Percentiles rank a stretch among this genome's conserved stretches.
Conservation (phyloP, 1,140 invertebrate genomes). For the Harpegnathos saltator region DNA sequence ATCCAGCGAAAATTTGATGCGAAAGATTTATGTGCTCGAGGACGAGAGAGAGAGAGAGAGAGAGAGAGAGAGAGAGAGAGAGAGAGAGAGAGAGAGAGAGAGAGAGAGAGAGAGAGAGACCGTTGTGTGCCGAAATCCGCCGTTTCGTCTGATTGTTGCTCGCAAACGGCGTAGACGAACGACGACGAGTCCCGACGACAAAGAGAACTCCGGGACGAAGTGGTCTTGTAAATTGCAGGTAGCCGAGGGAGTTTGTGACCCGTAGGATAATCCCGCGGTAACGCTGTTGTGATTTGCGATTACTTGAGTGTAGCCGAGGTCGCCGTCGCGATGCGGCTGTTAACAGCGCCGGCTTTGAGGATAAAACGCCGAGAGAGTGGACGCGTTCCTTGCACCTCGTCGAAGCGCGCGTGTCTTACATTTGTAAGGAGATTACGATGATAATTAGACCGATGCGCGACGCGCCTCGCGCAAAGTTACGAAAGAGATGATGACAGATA, state of each 20-base stretch:
- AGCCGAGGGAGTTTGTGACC: slow-evolving; percentile 44
- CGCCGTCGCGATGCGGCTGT: neutral
- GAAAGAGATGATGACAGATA: too few relatives aligned
- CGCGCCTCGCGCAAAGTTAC: too few relatives aligned
- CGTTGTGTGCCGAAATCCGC: slow-evolving; percentile 5
- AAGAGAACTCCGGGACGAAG: slow-evolving; percentile 28
- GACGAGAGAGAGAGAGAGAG: neutral
- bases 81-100: neutral
- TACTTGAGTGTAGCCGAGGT: slow-evolving; percentile 27
- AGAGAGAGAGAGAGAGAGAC: too few relatives aligned
- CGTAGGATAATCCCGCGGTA: slow-evolving; percentile 55
- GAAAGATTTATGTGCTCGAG: slow-evolving; percentile 2
- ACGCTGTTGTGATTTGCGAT: slow-evolving; percentile 54
- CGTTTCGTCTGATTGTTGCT: slow-evolving; percentile 18
- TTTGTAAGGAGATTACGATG: neutral
- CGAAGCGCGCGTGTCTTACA: neutral
- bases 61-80: too few relatives aligned
- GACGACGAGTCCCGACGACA: neutral
- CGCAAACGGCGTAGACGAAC: slow-evolving; percentile 12
- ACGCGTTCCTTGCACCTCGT: neutral
- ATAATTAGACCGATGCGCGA: too few relatives aligned
- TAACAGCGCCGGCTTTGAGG: neutral
- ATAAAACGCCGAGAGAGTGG: neutral
- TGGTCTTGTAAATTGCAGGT: slow-evolving; percentile 52
- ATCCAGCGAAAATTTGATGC: neutral